Evolutionary conservation across 2,113 vertebrate species (phyloP).

Genomic region (Lepisosteus oculatus): DNA sequence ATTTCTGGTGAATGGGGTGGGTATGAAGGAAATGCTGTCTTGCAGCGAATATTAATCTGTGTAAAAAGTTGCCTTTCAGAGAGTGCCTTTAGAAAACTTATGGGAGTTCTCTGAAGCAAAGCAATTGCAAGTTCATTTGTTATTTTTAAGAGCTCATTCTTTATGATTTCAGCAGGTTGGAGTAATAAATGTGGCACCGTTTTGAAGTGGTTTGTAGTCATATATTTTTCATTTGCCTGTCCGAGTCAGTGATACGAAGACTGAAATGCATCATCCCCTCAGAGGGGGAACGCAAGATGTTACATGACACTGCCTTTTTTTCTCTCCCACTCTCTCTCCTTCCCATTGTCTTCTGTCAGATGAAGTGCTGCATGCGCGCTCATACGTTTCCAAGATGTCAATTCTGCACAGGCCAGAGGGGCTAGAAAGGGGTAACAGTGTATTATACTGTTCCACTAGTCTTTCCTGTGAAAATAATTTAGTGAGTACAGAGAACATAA

Average conservation of each 20-base stretch:
- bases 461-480: background rate
- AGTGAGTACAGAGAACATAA: background rate
- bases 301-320: slow-evolving; percentile 13
- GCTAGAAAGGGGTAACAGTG: background rate
- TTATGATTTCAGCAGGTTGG: slow-evolving; percentile 53
- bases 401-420: slow-evolving; percentile 33
- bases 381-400: slow-evolving; percentile 51
- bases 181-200: slow-evolving; percentile 43
- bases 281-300: slow-evolving; percentile 29
- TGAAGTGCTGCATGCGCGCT: slow-evolving; percentile 30
- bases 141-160: slow-evolving; percentile 73
- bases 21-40: slow-evolving; percentile 5
- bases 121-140: slow-evolving; percentile 70
- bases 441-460: background rate
- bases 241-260: slow-evolving; percentile 27
- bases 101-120: slow-evolving; percentile 62
- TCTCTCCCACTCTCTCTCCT: slow-evolving; percentile 25
- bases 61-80: slow-evolving; percentile 47
- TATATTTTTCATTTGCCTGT: slow-evolving; percentile 55
- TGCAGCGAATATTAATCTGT: slow-evolving; percentile 44
- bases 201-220: slow-evolving; percentile 47
- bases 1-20: background rate
- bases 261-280: slow-evolving; percentile 26
- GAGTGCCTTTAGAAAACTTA: slow-evolving; percentile 54
- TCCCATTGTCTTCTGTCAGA: slow-evolving; percentile 34